These are phyloP conservation scores for Sycophaga agraensis DNA, from an alignment of 1,140 invertebrate species.

Conservation along the genomic window DNA sequence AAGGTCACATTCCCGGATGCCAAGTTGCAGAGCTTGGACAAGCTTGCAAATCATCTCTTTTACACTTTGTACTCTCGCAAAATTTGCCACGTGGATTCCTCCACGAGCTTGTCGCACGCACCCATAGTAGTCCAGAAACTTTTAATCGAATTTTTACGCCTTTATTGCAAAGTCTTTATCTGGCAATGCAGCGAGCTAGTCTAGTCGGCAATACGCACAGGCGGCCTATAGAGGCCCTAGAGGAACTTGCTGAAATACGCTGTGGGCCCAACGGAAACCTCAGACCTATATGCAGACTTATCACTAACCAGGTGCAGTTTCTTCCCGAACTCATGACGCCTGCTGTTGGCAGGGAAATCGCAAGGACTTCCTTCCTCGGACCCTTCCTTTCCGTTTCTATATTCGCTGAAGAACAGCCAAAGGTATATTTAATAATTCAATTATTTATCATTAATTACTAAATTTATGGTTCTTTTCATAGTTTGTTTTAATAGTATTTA, in stretches of 20 bases:
- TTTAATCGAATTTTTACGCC: slow-evolving; percentile 73
- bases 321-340: slow-evolving; percentile 71
- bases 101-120: slow-evolving; percentile 64
- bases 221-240: slow-evolving; percentile 66
- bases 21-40: slow-evolving; percentile 33
- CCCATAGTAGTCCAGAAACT: slow-evolving; percentile 57
- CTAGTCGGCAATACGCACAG: slow-evolving; percentile 72
- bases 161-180: slow-evolving; percentile 68
- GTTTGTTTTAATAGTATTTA: too few species aligned
- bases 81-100: slow-evolving; percentile 69
- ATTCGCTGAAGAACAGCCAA: slow-evolving; percentile 89
- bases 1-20: slow-evolving; percentile 59
- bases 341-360: slow-evolving; percentile 78
- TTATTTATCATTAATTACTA: background rate
- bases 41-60: slow-evolving; percentile 57
- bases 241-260: slow-evolving; percentile 73
- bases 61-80: slow-evolving; percentile 65
- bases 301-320: slow-evolving; percentile 75
- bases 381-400: slow-evolving; percentile 88
- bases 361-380: slow-evolving; percentile 80
- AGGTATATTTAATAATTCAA: slow-evolving; percentile 42
- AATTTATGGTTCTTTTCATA: too few species aligned
- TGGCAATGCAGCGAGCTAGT: slow-evolving; percentile 69
- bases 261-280: slow-evolving; percentile 59
- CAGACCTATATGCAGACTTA: slow-evolving; percentile 77